phyloP scores from a whole-genome alignment of 2,888 invertebrate species.

The Phortica magna region DNA sequence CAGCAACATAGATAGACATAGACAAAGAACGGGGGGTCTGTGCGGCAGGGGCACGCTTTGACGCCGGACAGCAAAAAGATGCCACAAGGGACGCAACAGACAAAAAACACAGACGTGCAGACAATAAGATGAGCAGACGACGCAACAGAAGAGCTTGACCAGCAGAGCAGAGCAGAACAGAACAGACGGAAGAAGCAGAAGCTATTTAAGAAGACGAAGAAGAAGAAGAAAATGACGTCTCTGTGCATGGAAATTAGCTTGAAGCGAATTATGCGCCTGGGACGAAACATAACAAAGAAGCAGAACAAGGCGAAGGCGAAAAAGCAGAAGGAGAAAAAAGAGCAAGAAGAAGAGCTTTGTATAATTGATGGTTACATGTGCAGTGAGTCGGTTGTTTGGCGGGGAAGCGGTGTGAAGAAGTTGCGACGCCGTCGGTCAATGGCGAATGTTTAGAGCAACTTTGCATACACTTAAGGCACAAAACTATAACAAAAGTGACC shows the following conservation, averaged over 20 bases:
- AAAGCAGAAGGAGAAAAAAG: neutral
- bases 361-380: neutral
- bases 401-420: slow-evolving; percentile 53
- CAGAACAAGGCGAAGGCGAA: neutral
- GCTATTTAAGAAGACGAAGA: too few relatives aligned
- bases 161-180: too few relatives aligned
- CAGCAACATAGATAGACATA: neutral
- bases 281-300: neutral
- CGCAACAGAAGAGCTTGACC: too few relatives aligned
- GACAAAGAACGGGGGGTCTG: neutral
- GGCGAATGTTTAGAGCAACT: slow-evolving; percentile 54
- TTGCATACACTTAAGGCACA: slow-evolving; percentile 64
- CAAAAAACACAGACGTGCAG: neutral
- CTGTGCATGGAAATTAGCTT: slow-evolving; percentile 17
- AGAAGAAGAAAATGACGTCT: too few relatives aligned
- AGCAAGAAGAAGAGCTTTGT: neutral
- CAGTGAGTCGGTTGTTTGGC: slow-evolving; percentile 7
- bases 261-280: slow-evolving; percentile 29
- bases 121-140: neutral
- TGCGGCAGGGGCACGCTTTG: neutral
- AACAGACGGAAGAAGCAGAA: too few relatives aligned
- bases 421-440: slow-evolving; percentile 44
- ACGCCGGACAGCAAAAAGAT: neutral
- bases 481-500: slow-evolving; percentile 40
- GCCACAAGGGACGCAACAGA: neutral